Conservation (phyloP, 2,888 invertebrate genomes). For the Empis livida region DNA sequence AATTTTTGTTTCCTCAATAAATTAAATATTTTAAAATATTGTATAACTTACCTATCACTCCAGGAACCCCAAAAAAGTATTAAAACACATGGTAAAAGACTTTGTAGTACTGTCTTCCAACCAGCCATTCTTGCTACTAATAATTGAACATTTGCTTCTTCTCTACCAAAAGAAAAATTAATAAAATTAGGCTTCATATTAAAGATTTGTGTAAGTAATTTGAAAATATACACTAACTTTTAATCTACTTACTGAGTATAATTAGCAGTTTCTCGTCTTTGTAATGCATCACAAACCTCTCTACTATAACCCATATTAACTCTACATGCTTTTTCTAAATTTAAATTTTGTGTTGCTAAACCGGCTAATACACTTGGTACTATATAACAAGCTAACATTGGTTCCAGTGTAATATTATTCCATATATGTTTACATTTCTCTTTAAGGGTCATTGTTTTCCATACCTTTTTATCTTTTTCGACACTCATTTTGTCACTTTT, state of each 20-base stretch:
- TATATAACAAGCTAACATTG: constrained; percentile 48
- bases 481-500: neutral
- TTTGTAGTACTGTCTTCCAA: constrained; percentile 77
- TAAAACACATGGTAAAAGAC: constrained; percentile 64
- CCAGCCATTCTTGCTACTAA: constrained; percentile 69
- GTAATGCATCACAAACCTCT: constrained; percentile 63
- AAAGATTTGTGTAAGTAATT: constrained; percentile 12
- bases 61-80: constrained; percentile 73
- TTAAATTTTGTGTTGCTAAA: constrained; percentile 71
- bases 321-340: constrained; percentile 74
- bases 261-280: constrained; percentile 53
- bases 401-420: constrained; percentile 51
- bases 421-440: constrained; percentile 39
- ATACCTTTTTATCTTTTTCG: constrained; percentile 16
- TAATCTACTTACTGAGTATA: constrained; percentile 38
- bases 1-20: neutral
- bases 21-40: neutral
- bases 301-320: constrained; percentile 63
- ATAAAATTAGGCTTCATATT: constrained; percentile 11
- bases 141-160: constrained; percentile 55
- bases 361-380: constrained; percentile 54
- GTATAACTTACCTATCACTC: constrained; percentile 43
- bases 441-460: constrained; percentile 31
- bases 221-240: neutral
- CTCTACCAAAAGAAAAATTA: constrained; percentile 28